Percentiles rank a stretch among this genome's conserved stretches.
These are phyloP conservation scores for Megaceryle alcyon DNA, from an alignment of 2,797 vertebrate genomes.

Conservation along the genomic window DNA sequence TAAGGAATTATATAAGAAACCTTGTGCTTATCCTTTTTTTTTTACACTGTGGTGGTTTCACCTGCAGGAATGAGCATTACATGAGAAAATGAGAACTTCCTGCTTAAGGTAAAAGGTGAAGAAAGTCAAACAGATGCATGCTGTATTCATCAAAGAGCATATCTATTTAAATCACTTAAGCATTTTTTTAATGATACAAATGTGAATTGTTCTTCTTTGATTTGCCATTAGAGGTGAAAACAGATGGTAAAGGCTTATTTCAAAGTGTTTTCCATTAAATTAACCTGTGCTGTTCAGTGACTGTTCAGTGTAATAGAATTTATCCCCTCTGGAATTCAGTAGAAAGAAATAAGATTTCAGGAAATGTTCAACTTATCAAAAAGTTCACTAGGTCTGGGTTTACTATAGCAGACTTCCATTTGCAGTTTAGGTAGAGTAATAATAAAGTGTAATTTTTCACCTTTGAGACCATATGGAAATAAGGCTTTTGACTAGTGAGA, in stretches of 20 bases:
- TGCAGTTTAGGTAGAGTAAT: conserved; percentile 44
- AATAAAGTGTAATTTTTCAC: conserved; percentile 65
- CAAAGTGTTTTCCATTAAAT: conserved; percentile 80
- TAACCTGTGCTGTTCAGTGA: conserved; percentile 77
- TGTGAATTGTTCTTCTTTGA: conserved; percentile 76
- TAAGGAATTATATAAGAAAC: not conserved
- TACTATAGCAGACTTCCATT: conserved; percentile 29
- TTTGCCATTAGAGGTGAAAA: conserved; percentile 81
- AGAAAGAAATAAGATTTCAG: conserved; percentile 62
- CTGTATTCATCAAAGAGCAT: conserved; percentile 72
- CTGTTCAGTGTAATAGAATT: conserved; percentile 73
- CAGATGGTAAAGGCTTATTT: conserved; percentile 82
- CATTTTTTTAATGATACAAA: conserved; percentile 73
- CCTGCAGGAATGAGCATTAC: not conserved
- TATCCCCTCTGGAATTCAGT: conserved; percentile 68
- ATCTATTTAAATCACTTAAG: conserved; percentile 83
- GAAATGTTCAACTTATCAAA: conserved; percentile 55
- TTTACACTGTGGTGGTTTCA: not conserved
- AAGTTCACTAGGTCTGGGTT: conserved; percentile 36
- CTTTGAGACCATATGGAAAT: conserved; percentile 66
- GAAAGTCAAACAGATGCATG: conserved; percentile 55
- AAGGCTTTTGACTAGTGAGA: conserved; percentile 51
- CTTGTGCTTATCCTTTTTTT: not conserved
- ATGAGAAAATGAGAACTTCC: conserved; percentile 21
- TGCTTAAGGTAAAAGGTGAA: conserved; percentile 13